Evolutionary conservation across 1,140 invertebrate species (phyloP).

Genomic region (Artemia franciscana): DNA sequence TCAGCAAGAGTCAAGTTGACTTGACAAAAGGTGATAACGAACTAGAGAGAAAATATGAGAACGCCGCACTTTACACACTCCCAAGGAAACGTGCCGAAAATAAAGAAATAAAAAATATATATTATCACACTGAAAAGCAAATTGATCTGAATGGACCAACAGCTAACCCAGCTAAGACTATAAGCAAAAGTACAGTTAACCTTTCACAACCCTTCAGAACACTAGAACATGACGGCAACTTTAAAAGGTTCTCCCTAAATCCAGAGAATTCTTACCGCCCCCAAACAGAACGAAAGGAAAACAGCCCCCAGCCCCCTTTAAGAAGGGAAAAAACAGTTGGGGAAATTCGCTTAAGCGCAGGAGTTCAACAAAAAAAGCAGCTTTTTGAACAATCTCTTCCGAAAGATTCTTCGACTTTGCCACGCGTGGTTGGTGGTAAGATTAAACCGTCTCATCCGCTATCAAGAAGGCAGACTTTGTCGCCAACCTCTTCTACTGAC

Average conservation of each 20-base stretch:
- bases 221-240: not conserved
- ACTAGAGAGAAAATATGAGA: not conserved
- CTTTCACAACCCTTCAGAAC: not conserved
- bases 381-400: not conserved
- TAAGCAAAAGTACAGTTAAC: not conserved
- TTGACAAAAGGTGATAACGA: constrained; percentile 19
- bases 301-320: not conserved
- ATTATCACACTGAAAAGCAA: not conserved
- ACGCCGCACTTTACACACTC: constrained; percentile 8
- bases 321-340: not conserved
- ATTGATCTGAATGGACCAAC: not conserved
- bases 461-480: not conserved
- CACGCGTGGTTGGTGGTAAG: constrained; percentile 7
- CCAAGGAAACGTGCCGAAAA: constrained; percentile 5
- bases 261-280: not conserved
- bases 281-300: not conserved
- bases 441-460: constrained; percentile 1
- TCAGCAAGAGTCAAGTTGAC: constrained; percentile 51
- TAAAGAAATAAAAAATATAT: too few species aligned
- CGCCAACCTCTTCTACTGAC: constrained; percentile 13
- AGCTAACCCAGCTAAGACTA: not conserved
- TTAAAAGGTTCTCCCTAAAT: not conserved
- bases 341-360: not conserved
- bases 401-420: not conserved
- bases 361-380: not conserved